Percentiles rank a stretch among this genome's conserved stretches.
phyloP scores from a whole-genome alignment of 2,797 vertebrate species.

The Varecia variegata region DNA sequence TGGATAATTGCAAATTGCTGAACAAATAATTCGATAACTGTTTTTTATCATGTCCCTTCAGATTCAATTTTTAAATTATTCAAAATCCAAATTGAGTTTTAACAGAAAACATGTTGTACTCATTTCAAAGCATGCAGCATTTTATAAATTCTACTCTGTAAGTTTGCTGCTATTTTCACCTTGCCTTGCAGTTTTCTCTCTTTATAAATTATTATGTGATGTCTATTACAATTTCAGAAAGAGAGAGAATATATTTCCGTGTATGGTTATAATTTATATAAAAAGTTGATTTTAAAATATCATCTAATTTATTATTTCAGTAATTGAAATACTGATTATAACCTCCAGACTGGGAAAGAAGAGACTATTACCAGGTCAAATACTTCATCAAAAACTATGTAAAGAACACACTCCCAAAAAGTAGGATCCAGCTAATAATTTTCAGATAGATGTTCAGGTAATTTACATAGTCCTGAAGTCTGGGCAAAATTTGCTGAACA shows the following conservation, averaged over 20 bases:
- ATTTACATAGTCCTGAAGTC: constrained; percentile 12
- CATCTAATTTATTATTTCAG: not conserved
- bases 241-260: not conserved
- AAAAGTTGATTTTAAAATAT: not conserved
- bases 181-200: not conserved
- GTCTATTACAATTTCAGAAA: not conserved
- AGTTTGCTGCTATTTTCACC: not conserved
- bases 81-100: constrained; percentile 17
- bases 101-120: not conserved
- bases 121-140: not conserved
- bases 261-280: not conserved
- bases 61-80: constrained; percentile 29
- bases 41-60: not conserved
- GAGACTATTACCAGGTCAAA: not conserved
- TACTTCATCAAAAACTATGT: not conserved
- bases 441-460: not conserved
- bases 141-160: not conserved
- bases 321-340: not conserved
- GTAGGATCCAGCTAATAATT: not conserved
- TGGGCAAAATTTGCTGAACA: not conserved
- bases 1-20: not conserved
- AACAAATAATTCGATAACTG: not conserved
- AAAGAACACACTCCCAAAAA: not conserved
- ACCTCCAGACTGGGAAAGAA: not conserved
- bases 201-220: not conserved